Percentiles rank a stretch among this genome's conserved stretches.
Conservation (phyloP, 2,888 invertebrate species). For the Himalopsyche anomala region DNA sequence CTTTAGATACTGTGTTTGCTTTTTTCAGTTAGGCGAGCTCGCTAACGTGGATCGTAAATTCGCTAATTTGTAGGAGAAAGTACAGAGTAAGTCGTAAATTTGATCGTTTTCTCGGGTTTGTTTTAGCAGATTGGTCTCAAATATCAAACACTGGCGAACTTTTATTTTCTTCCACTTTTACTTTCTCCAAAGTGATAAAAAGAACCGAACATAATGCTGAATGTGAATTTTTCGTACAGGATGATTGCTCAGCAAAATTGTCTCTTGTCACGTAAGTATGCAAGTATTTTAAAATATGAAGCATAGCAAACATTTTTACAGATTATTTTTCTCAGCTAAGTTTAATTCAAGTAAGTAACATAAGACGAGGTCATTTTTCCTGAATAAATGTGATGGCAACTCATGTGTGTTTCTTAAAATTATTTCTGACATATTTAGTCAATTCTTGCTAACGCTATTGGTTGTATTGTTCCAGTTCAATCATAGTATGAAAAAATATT, state of each 20-base stretch:
- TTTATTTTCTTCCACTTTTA: slow-evolving; percentile 38
- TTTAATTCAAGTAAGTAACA: too few species aligned
- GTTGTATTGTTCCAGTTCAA: too few species aligned
- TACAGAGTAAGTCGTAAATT: slow-evolving; percentile 40
- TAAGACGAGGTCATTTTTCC: neutral
- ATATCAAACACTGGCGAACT: slow-evolving; percentile 20
- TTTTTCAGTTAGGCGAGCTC: slow-evolving; percentile 20
- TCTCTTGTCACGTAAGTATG: neutral
- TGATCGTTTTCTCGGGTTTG: slow-evolving; percentile 35
- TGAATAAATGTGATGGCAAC: too few species aligned
- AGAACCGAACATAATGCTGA: neutral
- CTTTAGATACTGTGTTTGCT: slow-evolving; percentile 1
- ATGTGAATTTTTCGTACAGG: neutral
- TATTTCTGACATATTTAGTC: too few species aligned
- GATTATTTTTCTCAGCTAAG: neutral
- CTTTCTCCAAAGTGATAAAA: slow-evolving; percentile 39
- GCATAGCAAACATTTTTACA: neutral
- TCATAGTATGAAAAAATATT: too few species aligned
- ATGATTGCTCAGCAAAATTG: neutral
- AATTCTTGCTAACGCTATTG: too few species aligned
- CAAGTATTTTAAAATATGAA: neutral
- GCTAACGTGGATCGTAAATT: slow-evolving; percentile 39
- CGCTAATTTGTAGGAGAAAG: slow-evolving; percentile 42
- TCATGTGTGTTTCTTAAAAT: too few species aligned
- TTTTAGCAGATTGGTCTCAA: slow-evolving; percentile 43